Evolutionary conservation across 2,888 invertebrate genomes (phyloP).

Genomic region (Gortyna flavago): DNA sequence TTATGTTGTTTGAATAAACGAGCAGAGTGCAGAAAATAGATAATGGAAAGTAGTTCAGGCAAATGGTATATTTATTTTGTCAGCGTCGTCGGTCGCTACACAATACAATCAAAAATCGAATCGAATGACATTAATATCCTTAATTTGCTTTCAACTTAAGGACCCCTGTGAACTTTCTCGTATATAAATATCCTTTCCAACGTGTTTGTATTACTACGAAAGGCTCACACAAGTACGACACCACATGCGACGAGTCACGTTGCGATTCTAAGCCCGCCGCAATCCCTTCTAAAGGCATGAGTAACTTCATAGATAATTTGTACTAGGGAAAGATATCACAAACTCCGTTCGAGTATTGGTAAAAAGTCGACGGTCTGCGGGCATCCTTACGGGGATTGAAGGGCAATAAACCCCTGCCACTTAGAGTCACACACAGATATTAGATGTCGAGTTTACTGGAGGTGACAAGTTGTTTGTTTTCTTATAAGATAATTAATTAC

Average conservation of each 20-base stretch:
- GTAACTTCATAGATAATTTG: background rate
- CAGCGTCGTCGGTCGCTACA: background rate
- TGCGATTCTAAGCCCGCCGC: background rate
- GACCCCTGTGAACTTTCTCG: background rate
- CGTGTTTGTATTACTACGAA: background rate
- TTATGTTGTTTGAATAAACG: background rate
- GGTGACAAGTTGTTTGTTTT: slow-evolving; percentile 41
- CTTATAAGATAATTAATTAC: background rate
- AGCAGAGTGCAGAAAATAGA: background rate
- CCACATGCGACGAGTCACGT: background rate
- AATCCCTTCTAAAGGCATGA: background rate
- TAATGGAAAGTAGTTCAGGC: background rate
- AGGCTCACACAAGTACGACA: background rate
- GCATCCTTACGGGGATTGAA: background rate
- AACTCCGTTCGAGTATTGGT: background rate
- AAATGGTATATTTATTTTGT: background rate
- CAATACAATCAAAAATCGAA: background rate
- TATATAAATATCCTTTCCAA: background rate
- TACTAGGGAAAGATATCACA: background rate
- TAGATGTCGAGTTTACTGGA: slow-evolving; percentile 36
- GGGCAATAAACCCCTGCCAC: slow-evolving; percentile 16
- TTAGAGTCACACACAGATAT: slow-evolving; percentile 42
- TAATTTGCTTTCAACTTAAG: background rate
- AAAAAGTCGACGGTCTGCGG: background rate
- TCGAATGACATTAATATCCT: background rate